Percentiles rank a stretch among this genome's conserved stretches.
Conservation (phyloP, 2,113 vertebrate genomes). For the Ochotona curzoniae region DNA sequence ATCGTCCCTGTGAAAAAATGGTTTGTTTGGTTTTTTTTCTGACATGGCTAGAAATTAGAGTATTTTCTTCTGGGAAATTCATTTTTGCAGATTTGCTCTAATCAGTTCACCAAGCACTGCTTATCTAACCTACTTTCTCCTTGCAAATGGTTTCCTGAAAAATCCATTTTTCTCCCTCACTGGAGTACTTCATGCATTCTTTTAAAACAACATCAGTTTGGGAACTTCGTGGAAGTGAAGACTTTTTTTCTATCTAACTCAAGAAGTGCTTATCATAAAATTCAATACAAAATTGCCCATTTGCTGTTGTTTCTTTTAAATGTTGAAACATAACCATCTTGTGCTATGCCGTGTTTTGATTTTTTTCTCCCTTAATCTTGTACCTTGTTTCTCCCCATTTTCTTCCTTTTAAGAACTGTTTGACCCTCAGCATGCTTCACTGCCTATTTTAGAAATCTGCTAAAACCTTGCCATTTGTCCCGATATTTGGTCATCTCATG, state of each 20-base stretch:
- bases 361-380: background rate
- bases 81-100: conserved; percentile 34
- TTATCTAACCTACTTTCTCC: conserved; percentile 39
- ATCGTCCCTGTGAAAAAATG: background rate
- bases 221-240: conserved; percentile 38
- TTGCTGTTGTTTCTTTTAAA: conserved; percentile 45
- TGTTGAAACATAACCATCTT: background rate
- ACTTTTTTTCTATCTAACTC: conserved; percentile 48
- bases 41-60: conserved; percentile 30
- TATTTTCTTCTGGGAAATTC: conserved; percentile 36
- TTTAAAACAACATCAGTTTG: conserved; percentile 61
- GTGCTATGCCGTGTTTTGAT: background rate
- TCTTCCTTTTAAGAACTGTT: background rate
- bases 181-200: conserved; percentile 54
- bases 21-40: background rate
- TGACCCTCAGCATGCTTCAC: background rate
- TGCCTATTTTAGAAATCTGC: conserved; percentile 32
- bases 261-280: conserved; percentile 52
- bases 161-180: conserved; percentile 35
- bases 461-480: conserved; percentile 9
- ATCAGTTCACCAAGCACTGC: conserved; percentile 15
- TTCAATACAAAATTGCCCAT: background rate
- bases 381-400: background rate
- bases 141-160: conserved; percentile 48
- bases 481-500: conserved; percentile 46